phyloP scores from a whole-genome alignment of 2,888 invertebrate genomes.

The Rhaphigaster nebulosa region DNA sequence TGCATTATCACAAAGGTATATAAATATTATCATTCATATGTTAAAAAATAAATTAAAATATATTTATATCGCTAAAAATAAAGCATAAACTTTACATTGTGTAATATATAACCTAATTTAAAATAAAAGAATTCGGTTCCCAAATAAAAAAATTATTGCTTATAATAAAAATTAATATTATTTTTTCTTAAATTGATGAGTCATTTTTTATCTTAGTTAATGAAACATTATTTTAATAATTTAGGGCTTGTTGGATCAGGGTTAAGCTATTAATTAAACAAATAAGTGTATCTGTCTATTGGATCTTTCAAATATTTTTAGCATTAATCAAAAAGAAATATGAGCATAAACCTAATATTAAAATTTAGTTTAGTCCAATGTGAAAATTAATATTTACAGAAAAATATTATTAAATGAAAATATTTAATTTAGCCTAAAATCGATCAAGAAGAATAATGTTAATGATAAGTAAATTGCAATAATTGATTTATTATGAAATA shows the following conservation, averaged over 20 bases:
- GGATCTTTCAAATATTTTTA: neutral
- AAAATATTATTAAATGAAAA: neutral
- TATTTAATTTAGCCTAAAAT: neutral
- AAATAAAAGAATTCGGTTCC: too few relatives aligned
- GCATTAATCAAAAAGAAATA: neutral
- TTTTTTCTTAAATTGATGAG: neutral
- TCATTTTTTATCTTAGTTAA: neutral
- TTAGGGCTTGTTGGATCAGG: neutral
- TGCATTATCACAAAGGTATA: conserved; percentile 33
- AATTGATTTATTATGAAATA: neutral
- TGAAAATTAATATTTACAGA: neutral
- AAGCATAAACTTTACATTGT: neutral
- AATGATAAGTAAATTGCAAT: neutral
- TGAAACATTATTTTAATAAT: neutral
- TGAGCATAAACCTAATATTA: neutral
- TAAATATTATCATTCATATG: neutral
- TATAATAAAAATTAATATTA: neutral
- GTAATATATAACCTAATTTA: neutral
- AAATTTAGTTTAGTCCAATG: neutral
- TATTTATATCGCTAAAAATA: neutral
- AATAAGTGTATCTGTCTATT: neutral
- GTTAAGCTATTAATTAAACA: neutral
- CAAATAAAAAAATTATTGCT: neutral
- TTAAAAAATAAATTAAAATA: neutral
- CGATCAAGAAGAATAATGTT: neutral